Evolutionary conservation across 2,888 invertebrate species (phyloP), one percentile per base, ranked within the genome.

Genomic region (Oscheius myriophilus): DNA sequence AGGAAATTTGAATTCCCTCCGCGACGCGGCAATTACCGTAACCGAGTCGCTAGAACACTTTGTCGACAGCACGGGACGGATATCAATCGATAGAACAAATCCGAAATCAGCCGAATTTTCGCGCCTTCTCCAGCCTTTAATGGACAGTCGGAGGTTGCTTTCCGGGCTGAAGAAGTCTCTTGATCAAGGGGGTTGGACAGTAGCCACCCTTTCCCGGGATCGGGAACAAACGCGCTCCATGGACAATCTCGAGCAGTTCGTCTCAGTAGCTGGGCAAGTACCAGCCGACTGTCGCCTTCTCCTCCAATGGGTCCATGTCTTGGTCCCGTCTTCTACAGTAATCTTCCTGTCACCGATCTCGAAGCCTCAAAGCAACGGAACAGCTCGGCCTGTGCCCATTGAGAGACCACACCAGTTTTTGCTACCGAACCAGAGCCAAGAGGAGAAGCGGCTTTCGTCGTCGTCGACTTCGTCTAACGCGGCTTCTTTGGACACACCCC

Each of bases 211-310:
- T 69, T 87, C 89, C 55, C 89, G 89, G 72, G 66, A 88, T 46
- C 23, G 54, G 7, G 61, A 61, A 11, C 67, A 87, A 70, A 88
- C 89, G 67, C 89, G 89, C 61, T 78, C 83, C 89, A 73, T 83
- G 26, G 87, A 87, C 52, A 67, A 75, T 14, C 89, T 96, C 49
- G 95, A 95, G 87, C 93, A 93, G 87, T 90, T 96, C 70, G 92
- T 95, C 73, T 92, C 92, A 12, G 93, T 93, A 85, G 92, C 94
- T 18, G 91, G 93, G 85, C 92, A 69, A 11, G 90, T 96, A 39
- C 93, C 92, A 0, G 93, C 93, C 87, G 94, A 95, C 88, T 93
- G 95, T 46, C 90, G 93, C 76, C 92, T 93, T 87, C 92, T 93
- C 18, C 92, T 94, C 21, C 93, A 94, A 16, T 93, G 95, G 86